phyloP scores from a whole-genome alignment of 1,140 invertebrate genomes.

The Drosophila kurseongensis region DNA sequence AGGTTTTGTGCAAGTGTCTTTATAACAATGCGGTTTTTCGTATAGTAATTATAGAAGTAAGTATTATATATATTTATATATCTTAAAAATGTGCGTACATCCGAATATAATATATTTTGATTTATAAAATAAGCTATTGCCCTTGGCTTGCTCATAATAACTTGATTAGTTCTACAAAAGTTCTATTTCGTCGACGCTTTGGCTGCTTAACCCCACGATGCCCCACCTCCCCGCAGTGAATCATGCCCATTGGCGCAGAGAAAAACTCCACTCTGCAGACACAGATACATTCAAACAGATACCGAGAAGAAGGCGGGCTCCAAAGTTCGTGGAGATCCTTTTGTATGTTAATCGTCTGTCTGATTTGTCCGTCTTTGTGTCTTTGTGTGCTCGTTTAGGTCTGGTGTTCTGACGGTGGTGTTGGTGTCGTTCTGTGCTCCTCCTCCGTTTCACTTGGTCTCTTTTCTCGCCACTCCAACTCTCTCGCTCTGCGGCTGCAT shows the following conservation, averaged over 20 bases:
- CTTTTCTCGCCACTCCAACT: constrained; percentile 8
- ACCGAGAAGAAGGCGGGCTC: constrained; percentile 67
- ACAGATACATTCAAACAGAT: constrained; percentile 17
- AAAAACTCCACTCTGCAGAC: constrained; percentile 29
- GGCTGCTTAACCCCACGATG: constrained; percentile 48
- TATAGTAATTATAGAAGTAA: too few species aligned
- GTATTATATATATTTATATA: too few species aligned
- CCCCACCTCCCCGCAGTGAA: constrained; percentile 46
- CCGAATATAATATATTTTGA: too few species aligned
- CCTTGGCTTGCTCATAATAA: too few species aligned
- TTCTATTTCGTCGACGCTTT: constrained; percentile 47
- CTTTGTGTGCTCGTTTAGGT: constrained; percentile 23
- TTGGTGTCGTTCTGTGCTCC: constrained; percentile 47
- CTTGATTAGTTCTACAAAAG: too few species aligned
- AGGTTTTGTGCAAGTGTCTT: too few species aligned
- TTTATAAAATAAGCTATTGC: too few species aligned
- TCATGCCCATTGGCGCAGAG: constrained; percentile 76
- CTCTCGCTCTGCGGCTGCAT: constrained; percentile 45
- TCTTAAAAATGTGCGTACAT: too few species aligned
- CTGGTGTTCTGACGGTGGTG: constrained; percentile 11
- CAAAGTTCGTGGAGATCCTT: constrained; percentile 73
- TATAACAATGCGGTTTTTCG: too few species aligned
- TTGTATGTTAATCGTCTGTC: constrained; percentile 77
- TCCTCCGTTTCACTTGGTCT: constrained; percentile 47
- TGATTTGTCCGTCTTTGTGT: constrained; percentile 35